Evolutionary conservation across 2,113 vertebrate species (phyloP).

Genomic region (Synchiropus splendidus): DNA sequence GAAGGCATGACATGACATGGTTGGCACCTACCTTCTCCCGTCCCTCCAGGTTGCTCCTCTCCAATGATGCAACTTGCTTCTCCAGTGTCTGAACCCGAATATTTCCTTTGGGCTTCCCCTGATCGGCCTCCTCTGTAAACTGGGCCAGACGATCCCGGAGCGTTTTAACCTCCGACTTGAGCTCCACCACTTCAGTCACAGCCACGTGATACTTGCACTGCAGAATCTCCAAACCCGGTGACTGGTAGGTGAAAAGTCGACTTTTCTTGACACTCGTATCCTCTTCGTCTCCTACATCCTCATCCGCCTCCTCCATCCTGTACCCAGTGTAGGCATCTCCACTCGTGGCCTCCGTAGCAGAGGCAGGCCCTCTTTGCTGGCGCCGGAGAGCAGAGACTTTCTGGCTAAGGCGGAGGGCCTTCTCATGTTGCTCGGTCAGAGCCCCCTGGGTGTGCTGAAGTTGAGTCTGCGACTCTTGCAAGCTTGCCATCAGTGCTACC

Average conservation of each 20-base stretch:
- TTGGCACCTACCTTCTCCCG: slow-evolving; percentile 67
- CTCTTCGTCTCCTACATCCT: slow-evolving; percentile 48
- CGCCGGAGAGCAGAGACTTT: slow-evolving; percentile 73
- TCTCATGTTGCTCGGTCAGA: slow-evolving; percentile 83
- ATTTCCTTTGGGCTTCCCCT: slow-evolving; percentile 71
- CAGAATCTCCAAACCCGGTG: slow-evolving; percentile 84
- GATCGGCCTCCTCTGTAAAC: slow-evolving; percentile 66
- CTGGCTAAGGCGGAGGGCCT: slow-evolving; percentile 75
- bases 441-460: slow-evolving; percentile 89
- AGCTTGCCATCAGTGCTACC: slow-evolving; percentile 72
- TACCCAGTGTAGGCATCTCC: slow-evolving; percentile 27
- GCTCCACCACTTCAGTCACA: slow-evolving; percentile 88
- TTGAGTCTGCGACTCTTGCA: slow-evolving; percentile 88
- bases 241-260: slow-evolving; percentile 60
- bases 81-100: slow-evolving; percentile 73
- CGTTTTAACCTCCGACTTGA: slow-evolving; percentile 85
- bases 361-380: slow-evolving; percentile 58
- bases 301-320: slow-evolving; percentile 11
- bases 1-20: neutral
- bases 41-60: slow-evolving; percentile 74
- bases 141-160: slow-evolving; percentile 83
- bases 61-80: slow-evolving; percentile 72
- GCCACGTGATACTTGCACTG: slow-evolving; percentile 94
- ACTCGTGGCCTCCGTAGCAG: slow-evolving; percentile 31
- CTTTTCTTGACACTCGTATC: slow-evolving; percentile 50